Conservation (phyloP, 1,140 invertebrate genomes). For the Coptotermes formosanus region DNA sequence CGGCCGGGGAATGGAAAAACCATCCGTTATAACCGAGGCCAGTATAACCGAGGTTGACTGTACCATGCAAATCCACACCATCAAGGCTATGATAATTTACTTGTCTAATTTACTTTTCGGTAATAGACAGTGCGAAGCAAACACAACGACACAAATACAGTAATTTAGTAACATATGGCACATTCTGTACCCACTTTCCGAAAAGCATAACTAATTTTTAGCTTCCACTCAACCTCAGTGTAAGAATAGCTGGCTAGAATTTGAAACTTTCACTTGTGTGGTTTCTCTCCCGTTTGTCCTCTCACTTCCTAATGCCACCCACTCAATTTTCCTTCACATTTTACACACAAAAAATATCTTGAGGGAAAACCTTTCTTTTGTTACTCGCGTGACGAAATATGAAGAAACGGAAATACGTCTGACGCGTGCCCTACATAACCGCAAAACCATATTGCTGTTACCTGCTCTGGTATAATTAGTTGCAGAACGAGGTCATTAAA, state of each 20-base stretch:
- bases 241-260: not conserved
- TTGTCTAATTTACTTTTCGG: no score
- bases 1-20: no score
- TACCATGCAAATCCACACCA: no score
- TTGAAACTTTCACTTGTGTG: slow-evolving; percentile 9
- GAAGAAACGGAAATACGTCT: not conserved
- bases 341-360: not conserved
- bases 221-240: not conserved
- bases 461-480: not conserved
- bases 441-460: not conserved
- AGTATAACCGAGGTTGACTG: no score
- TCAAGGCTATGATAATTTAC: no score
- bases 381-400: no score
- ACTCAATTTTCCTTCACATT: not conserved
- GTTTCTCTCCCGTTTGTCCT: not conserved
- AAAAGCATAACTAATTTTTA: not conserved
- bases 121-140: no score
- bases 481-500: not conserved
- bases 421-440: not conserved
- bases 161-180: not conserved
- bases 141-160: no score
- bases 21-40: no score
- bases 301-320: not conserved
- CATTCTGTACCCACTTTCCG: not conserved
- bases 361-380: not conserved